A percentile compares a stretch with the other conserved stretches of the same genome.
Conservation (phyloP, 2,888 invertebrate genomes). For the Caenorhabditis japonica region DNA sequence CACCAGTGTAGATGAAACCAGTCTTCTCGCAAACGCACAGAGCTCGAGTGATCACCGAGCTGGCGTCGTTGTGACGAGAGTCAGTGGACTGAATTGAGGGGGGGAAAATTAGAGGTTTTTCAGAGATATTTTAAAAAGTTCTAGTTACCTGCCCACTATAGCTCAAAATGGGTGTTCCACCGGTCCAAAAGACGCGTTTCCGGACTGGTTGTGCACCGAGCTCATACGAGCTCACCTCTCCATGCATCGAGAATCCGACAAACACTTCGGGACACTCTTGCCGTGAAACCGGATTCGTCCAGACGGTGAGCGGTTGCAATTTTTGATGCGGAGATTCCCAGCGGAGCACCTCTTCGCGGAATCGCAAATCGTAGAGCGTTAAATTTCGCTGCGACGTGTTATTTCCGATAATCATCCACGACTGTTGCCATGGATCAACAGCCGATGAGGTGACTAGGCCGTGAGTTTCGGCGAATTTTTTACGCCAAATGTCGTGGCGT, state of each 20-base stretch:
- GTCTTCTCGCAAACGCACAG: slow-evolving; percentile 53
- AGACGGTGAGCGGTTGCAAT: slow-evolving; percentile 22
- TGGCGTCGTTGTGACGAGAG: slow-evolving; percentile 11
- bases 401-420: slow-evolving; percentile 72
- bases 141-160: slow-evolving; percentile 13
- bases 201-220: slow-evolving; percentile 35
- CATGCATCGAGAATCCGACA: slow-evolving; percentile 42
- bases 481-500: slow-evolving; percentile 59
- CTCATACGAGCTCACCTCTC: slow-evolving; percentile 54
- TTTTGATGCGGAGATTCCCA: slow-evolving; percentile 43
- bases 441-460: slow-evolving; percentile 67
- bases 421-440: slow-evolving; percentile 70
- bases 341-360: slow-evolving; percentile 46
- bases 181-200: slow-evolving; percentile 41
- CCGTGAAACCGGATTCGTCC: slow-evolving; percentile 43
- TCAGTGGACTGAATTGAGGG: slow-evolving; percentile 1
- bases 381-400: slow-evolving; percentile 57
- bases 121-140: background rate
- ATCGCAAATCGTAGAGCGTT: slow-evolving; percentile 72
- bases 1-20: slow-evolving; percentile 59
- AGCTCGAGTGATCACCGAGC: slow-evolving; percentile 25
- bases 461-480: slow-evolving; percentile 46
- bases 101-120: background rate
- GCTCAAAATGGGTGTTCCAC: slow-evolving; percentile 37
- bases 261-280: slow-evolving; percentile 45